These are phyloP conservation scores for Eupithecia abbreviata DNA, from an alignment of 2,888 invertebrate genomes.

Conservation along the genomic window DNA sequence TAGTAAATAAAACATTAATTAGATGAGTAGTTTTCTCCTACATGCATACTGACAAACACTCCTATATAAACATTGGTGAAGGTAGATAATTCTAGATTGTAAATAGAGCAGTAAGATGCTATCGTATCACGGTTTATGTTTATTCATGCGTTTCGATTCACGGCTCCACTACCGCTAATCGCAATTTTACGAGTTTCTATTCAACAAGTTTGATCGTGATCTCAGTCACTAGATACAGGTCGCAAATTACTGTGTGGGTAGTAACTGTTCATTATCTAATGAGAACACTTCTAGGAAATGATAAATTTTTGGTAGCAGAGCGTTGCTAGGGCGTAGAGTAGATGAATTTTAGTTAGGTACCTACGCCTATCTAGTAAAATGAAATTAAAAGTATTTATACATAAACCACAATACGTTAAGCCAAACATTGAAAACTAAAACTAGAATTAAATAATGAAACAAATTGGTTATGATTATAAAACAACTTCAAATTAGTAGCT, in stretches of 20 bases:
- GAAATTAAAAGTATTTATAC: no score
- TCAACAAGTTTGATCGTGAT: constrained; percentile 10
- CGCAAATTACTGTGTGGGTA: not conserved
- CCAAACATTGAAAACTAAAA: no score
- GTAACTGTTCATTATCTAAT: not conserved
- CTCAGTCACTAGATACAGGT: not conserved
- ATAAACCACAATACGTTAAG: no score
- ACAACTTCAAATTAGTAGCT: no score
- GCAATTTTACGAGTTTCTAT: constrained; percentile 18
- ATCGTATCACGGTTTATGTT: not conserved
- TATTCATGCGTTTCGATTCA: constrained; percentile 6
- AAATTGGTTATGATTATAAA: no score
- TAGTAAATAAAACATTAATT: no score
- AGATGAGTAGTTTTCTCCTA: no score
- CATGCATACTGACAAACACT: no score
- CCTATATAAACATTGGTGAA: not conserved
- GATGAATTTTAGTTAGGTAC: no score
- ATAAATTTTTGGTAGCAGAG: not conserved
- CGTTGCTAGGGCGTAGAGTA: not conserved
- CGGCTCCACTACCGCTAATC: constrained; percentile 4
- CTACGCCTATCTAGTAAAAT: no score
- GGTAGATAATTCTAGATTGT: not conserved
- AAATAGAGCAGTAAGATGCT: not conserved
- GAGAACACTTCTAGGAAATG: not conserved
- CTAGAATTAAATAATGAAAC: no score